Conservation (phyloP, 2,113 vertebrate species). For the Chloropsis cyanopogon region DNA sequence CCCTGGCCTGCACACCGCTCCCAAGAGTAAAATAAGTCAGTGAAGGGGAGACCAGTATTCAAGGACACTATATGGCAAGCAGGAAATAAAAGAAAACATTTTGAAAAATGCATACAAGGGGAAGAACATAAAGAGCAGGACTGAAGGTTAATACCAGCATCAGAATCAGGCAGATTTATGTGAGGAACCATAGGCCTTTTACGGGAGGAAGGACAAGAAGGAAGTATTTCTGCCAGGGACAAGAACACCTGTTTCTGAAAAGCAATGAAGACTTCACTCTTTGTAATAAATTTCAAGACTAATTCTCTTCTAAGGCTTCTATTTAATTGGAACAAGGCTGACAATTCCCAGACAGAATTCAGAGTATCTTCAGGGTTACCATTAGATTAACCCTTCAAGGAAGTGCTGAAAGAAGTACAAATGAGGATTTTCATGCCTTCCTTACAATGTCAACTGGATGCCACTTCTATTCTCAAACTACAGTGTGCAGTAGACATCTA, state of each 20-base stretch:
- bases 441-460: not conserved
- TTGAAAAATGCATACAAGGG: not conserved
- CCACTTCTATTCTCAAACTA: not conserved
- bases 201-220: not conserved
- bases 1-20: fast-evolving
- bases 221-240: not conserved
- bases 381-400: not conserved
- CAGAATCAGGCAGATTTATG: not conserved
- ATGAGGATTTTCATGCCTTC: not conserved
- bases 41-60: not conserved
- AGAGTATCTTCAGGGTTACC: not conserved
- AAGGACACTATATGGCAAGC: not conserved
- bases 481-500: not conserved
- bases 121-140: not conserved
- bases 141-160: not conserved
- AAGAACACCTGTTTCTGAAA: not conserved
- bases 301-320: not conserved
- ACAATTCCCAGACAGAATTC: not conserved
- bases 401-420: not conserved
- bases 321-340: not conserved
- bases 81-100: not conserved
- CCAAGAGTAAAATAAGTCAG: not conserved
- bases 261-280: not conserved
- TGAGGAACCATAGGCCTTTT: not conserved
- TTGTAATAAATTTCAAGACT: not conserved